Conservation (phyloP, 2,888 invertebrate genomes). For the Lobophora halterata region DNA sequence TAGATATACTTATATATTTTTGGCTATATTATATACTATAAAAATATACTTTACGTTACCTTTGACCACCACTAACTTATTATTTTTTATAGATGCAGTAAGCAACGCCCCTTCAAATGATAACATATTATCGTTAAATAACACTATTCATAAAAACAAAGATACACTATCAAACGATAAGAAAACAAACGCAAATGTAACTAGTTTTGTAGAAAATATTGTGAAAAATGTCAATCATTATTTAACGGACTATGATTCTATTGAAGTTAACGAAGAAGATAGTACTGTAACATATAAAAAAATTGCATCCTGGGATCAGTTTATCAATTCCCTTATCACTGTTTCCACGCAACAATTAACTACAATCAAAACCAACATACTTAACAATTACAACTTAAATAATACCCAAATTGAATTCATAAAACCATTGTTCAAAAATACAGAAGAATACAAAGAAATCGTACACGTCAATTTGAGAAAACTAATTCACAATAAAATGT, state of each 20-base stretch:
- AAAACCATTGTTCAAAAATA: conserved; percentile 7
- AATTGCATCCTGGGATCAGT: conserved; percentile 12
- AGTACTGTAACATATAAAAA: neutral
- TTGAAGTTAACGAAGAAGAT: neutral
- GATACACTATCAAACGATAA: conserved; percentile 27
- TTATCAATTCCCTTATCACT: conserved; percentile 1
- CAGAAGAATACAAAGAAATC: conserved; percentile 6
- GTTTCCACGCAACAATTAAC: conserved; percentile 3
- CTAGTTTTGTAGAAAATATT: too few species aligned
- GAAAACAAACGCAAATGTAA: neutral
- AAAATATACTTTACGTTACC: too few species aligned
- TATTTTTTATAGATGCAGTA: conserved; percentile 10
- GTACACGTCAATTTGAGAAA: conserved; percentile 7
- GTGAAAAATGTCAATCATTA: too few species aligned
- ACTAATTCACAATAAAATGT: conserved; percentile 1
- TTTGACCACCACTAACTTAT: too few species aligned
- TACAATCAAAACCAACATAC: conserved; percentile 11
- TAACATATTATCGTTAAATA: conserved; percentile 7
- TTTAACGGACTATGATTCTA: neutral
- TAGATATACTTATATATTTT: too few species aligned
- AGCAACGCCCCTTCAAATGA: conserved; percentile 3
- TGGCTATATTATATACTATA: too few species aligned
- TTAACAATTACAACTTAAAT: conserved; percentile 15
- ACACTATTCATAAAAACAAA: conserved; percentile 17
- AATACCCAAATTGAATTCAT: conserved; percentile 6